These are phyloP conservation scores for Anhinga rufa DNA, from an alignment of 2,113 vertebrate species.

Conservation along the genomic window DNA sequence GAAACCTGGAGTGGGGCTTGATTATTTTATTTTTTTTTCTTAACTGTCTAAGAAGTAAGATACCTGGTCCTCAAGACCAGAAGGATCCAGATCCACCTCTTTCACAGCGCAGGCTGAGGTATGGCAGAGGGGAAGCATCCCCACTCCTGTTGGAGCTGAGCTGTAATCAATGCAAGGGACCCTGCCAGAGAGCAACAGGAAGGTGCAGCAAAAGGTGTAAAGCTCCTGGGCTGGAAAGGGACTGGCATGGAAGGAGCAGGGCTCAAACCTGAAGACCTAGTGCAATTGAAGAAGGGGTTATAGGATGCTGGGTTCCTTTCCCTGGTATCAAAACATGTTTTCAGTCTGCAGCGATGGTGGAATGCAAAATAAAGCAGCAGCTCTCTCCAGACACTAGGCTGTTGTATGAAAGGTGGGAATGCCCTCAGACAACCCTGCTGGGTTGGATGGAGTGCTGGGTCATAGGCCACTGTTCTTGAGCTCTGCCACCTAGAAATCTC, in stretches of 20 bases:
- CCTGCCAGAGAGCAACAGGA: not conserved
- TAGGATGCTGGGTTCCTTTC: not conserved
- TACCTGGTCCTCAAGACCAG: not conserved
- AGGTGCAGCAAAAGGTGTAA: not conserved
- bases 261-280: not conserved
- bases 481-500: not conserved
- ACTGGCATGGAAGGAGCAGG: not conserved
- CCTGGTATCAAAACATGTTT: not conserved
- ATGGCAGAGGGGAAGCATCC: not conserved
- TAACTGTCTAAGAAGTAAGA: not conserved
- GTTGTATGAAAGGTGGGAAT: not conserved
- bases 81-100: not conserved
- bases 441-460: not conserved
- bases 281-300: not conserved
- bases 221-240: not conserved
- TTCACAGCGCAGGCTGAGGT: not conserved
- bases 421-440: not conserved
- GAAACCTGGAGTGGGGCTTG: not conserved
- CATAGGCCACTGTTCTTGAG: not conserved
- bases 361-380: not conserved
- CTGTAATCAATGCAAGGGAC: not conserved
- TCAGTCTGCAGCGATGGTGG: not conserved
- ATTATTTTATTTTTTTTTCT: too few species aligned
- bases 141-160: accelerated
- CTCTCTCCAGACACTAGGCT: not conserved